Evolutionary conservation across 2,113 vertebrate genomes (phyloP).

Genomic region (Pagrus major): DNA sequence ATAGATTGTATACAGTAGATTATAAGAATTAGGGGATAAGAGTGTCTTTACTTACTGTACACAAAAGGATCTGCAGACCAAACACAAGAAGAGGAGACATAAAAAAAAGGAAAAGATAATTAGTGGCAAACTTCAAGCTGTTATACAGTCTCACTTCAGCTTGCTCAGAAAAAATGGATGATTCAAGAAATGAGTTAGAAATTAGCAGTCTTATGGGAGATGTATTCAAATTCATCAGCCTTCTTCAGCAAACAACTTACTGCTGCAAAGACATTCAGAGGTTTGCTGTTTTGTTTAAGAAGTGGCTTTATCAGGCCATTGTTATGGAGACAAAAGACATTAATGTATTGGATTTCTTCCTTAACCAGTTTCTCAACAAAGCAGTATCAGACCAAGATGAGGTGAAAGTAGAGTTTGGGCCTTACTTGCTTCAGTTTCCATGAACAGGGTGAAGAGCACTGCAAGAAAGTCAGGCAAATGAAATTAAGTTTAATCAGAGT

Average conservation of each 20-base stretch:
- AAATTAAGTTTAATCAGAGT: too few species aligned
- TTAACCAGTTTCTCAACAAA: conserved; percentile 34
- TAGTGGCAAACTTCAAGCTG: not conserved
- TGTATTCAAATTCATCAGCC: too few species aligned
- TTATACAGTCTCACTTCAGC: not conserved
- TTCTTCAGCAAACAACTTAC: not conserved
- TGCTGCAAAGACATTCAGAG: too few species aligned
- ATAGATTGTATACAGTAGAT: not conserved
- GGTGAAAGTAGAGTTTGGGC: not conserved
- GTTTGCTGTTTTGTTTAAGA: not conserved
- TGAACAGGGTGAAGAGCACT: conserved; percentile 79
- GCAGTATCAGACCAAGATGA: conserved; percentile 1
- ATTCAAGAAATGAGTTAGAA: not conserved
- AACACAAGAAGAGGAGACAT: conserved; percentile 1
- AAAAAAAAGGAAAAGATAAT: not conserved
- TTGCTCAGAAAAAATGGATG: not conserved
- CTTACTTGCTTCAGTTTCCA: conserved; percentile 86
- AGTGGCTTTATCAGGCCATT: not conserved
- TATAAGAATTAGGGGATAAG: conserved; percentile 1
- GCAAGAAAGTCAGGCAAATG: conserved; percentile 28
- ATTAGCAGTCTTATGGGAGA: too few species aligned
- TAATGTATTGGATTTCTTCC: not conserved
- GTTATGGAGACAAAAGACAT: not conserved
- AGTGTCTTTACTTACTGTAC: conserved; percentile 82
- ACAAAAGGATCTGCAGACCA: conserved; percentile 79